Conservation (phyloP, 2,797 vertebrate species). For the Poecile montanus region DNA sequence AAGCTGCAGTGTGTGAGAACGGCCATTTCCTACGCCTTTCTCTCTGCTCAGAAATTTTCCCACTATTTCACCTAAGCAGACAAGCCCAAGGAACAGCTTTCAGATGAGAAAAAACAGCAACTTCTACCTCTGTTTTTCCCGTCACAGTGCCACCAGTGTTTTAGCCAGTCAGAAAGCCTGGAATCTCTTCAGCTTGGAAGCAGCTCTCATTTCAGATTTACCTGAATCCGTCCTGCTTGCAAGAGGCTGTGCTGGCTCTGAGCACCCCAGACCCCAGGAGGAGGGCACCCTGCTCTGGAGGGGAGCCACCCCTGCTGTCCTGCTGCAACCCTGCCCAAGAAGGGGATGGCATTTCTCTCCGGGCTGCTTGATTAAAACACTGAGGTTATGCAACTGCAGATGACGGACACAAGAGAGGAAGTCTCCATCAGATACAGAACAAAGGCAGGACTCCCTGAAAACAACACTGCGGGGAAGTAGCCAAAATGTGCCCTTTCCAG, state of each 20-base stretch:
- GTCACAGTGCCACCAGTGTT: background rate
- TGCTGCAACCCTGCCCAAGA: background rate
- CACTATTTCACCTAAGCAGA: background rate
- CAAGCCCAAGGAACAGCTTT: background rate
- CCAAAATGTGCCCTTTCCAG: background rate
- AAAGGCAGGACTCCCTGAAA: constrained; percentile 35
- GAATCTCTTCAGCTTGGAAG: background rate
- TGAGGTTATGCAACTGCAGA: background rate
- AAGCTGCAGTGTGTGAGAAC: background rate
- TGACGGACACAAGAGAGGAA: background rate
- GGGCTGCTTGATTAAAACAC: background rate
- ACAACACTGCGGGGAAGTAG: background rate
- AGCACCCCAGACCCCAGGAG: background rate
- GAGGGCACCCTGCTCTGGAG: background rate
- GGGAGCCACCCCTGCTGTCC: background rate
- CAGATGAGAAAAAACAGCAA: background rate
- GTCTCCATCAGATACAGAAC: constrained; percentile 19
- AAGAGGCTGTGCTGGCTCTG: background rate
- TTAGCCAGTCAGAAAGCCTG: background rate
- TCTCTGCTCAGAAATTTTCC: background rate
- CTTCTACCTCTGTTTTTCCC: background rate
- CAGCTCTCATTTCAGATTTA: background rate
- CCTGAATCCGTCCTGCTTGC: background rate
- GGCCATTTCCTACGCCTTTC: background rate
- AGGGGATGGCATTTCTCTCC: background rate